Percentiles rank a stretch among this genome's conserved stretches.
Evolutionary conservation across 2,888 invertebrate genomes (phyloP).

Genomic region (Globia sparganii): DNA sequence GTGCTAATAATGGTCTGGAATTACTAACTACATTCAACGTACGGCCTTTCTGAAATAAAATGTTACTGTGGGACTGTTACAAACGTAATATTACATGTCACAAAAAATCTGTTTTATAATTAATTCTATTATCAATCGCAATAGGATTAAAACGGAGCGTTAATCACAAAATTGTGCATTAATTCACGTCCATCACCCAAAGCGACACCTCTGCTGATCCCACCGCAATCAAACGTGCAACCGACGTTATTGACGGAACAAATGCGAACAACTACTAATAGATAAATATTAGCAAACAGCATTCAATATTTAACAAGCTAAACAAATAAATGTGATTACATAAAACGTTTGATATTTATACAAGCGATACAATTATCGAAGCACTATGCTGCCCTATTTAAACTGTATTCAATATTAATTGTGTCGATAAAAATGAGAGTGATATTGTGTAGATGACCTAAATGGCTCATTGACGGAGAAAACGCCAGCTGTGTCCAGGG

Average conservation of each 20-base stretch:
- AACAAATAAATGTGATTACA: constrained; percentile 19
- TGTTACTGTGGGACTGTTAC: neutral
- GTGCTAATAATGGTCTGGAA: neutral
- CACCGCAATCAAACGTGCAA: constrained; percentile 33
- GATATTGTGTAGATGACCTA: constrained; percentile 37
- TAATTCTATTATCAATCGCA: constrained; percentile 16
- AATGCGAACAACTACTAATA: constrained; percentile 31
- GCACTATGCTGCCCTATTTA: constrained; percentile 4
- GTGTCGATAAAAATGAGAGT: constrained; percentile 46
- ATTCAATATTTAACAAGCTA: constrained; percentile 39
- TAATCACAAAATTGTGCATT: constrained; percentile 25
- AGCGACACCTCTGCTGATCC: constrained; percentile 22
- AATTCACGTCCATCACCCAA: constrained; percentile 24
- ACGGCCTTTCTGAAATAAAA: neutral
- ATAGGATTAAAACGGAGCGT: constrained; percentile 12
- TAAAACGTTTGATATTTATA: constrained; percentile 10
- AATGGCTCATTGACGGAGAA: constrained; percentile 50
- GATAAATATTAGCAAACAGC: constrained; percentile 28
- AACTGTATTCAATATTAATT: constrained; percentile 31
- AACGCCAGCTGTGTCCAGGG: constrained; percentile 49
- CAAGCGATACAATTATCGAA: constrained; percentile 21
- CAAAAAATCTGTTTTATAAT: constrained; percentile 3
- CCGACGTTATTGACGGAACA: constrained; percentile 13
- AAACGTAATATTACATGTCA: neutral
- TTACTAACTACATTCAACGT: neutral